A percentile compares a stretch with the other conserved stretches of the same genome.
Conservation (phyloP, 2,888 invertebrate species). For the Hyalella azteca region DNA sequence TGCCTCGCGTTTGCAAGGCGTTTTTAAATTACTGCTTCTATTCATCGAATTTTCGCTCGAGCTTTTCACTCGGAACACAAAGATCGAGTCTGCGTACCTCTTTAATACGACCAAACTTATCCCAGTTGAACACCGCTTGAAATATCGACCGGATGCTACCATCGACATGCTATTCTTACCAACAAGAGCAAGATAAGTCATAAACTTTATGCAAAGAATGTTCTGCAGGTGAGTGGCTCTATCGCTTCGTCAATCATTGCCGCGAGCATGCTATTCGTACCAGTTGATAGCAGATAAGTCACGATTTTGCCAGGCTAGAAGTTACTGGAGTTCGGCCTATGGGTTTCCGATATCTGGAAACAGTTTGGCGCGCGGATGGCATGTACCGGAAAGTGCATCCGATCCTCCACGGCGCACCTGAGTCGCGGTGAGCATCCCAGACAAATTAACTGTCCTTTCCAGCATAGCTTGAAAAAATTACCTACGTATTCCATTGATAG, state of each 20-base stretch:
- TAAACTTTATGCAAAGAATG: no score
- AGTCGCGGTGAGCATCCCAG: background rate
- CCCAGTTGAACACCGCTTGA: no score
- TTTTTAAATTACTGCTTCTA: background rate
- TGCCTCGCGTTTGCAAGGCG: no score
- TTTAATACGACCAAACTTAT: background rate
- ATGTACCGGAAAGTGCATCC: conserved; percentile 31
- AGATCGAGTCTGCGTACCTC: background rate
- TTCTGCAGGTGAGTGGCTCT: no score
- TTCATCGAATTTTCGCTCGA: background rate
- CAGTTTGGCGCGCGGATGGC: background rate
- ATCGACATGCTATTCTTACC: no score
- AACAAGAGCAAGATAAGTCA: no score
- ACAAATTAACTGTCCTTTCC: conserved; percentile 18
- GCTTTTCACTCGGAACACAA: background rate
- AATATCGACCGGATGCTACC: no score
- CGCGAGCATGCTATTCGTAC: background rate
- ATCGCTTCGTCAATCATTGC: background rate
- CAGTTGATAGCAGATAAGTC: background rate
- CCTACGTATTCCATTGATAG: no score
- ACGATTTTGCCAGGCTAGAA: background rate
- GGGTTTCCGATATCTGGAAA: conserved; percentile 31
- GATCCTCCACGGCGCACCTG: conserved; percentile 2
- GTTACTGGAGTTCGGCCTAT: background rate
- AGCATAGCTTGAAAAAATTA: no score